Percentiles rank a stretch among this genome's conserved stretches.
These are phyloP conservation scores for Muraenolepis orangiensis DNA, from an alignment of 2,797 vertebrate species.

Conservation along the genomic window DNA sequence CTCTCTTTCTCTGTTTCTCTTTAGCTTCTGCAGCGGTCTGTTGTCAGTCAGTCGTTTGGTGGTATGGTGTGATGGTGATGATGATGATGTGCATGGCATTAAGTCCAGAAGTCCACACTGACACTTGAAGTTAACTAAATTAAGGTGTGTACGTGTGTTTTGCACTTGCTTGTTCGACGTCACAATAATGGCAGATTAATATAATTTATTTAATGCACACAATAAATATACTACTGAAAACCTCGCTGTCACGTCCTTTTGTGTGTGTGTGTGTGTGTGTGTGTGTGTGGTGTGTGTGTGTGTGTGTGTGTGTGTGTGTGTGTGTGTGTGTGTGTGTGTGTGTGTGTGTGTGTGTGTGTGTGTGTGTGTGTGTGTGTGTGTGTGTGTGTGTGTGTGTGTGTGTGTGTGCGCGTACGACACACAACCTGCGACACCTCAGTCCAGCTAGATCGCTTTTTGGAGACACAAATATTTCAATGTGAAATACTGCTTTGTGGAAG, in stretches of 20 bases:
- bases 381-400: too few relatives aligned
- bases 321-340: too few relatives aligned
- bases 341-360: too few relatives aligned
- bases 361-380: too few relatives aligned
- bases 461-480: too few relatives aligned
- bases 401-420: too few relatives aligned
- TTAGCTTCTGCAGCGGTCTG: slow-evolving; percentile 48
- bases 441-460: too few relatives aligned
- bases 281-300: too few relatives aligned
- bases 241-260: slow-evolving; percentile 24
- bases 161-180: background rate
- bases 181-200: slow-evolving; percentile 44
- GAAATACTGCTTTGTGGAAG: too few relatives aligned
- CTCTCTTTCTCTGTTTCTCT: too few relatives aligned
- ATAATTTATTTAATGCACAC: slow-evolving; percentile 68
- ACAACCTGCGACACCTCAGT: too few relatives aligned
- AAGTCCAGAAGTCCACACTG: slow-evolving; percentile 22
- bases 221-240: slow-evolving; percentile 65
- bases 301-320: too few relatives aligned
- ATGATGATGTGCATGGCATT: slow-evolving; percentile 63
- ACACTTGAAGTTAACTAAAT: slow-evolving; percentile 33
- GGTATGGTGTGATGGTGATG: slow-evolving; percentile 12
- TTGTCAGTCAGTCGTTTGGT: slow-evolving; percentile 25
- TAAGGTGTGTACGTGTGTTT: slow-evolving; percentile 37
- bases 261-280: background rate